Base-by-base conservation (phyloP, 2,797 vertebrate genomes). In the Craterocephalus amniculus region DNA sequence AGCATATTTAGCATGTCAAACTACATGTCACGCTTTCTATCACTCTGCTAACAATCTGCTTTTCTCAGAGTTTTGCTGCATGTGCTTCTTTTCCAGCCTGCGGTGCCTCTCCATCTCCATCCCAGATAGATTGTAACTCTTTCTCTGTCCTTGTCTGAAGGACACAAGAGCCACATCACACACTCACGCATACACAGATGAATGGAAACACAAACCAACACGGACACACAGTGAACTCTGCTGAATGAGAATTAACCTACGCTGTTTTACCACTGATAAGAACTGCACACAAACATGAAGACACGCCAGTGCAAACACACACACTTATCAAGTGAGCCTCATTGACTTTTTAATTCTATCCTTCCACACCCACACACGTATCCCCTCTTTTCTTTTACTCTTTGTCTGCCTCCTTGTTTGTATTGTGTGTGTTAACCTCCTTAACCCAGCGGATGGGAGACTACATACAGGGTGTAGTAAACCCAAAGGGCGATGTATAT, bases 61-160 rank as follows among this genome's bases (percentile, higher is more conserved):
- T 62, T 58, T 76, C 29, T 45, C 27, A 61, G 29, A 36, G 38
- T 32, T 72, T 8, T 35, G 71, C 35, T 58, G 55, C 67, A 64
- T 51, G 59, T 5, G 6, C 34, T 36, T 27, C 40, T 20, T 55
- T 60, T 40, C 71, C 1, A 31, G 55, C 45, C 40, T 58, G 52
- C 40, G 36, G 34, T 29, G 26, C 22, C 49, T 60, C 45, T 78
- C 59, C 32, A 66, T 60, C 45, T 78, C 59, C 32, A 66, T 70
- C 77, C 49, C 55, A 71, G 56, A 76, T 58, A 73, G 52, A 83
- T 55, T 52, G 60, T 67, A 79, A 75, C 71, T 80, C 63, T 74
- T 60, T 68, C 65, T 35, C 24, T 80, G 85, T 81, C 89, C 87
- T 90, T 88, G 82, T 78, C 74, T 89, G 85, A 91, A 93, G 87